Percentiles rank a stretch among this genome's conserved stretches.
Evolutionary conservation across 2,888 invertebrate species (phyloP).

Genomic region (Phalera bucephala): DNA sequence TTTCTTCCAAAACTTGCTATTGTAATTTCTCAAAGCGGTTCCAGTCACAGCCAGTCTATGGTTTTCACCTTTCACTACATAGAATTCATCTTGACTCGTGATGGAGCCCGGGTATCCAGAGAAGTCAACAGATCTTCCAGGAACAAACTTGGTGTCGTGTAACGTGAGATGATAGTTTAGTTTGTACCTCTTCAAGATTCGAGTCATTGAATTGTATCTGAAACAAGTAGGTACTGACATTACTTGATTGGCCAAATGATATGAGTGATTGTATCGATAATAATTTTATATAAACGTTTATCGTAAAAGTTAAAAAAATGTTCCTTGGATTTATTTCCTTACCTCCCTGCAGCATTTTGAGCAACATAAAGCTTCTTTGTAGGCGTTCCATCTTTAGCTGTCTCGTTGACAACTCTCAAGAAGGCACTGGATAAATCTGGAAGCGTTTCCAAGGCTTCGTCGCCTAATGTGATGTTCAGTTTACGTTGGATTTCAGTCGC

Average conservation of each 20-base stretch:
- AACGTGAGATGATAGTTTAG: slow-evolving; percentile 87
- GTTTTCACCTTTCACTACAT: slow-evolving; percentile 84
- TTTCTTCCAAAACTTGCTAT: slow-evolving; percentile 86
- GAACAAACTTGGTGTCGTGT: slow-evolving; percentile 77
- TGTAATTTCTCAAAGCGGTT: slow-evolving; percentile 90
- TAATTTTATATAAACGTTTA: too few relatives aligned
- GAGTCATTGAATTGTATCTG: slow-evolving; percentile 91
- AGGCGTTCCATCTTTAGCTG: slow-evolving; percentile 54
- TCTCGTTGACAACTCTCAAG: slow-evolving; percentile 82
- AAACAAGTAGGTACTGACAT: too few relatives aligned
- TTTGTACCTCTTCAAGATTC: slow-evolving; percentile 92
- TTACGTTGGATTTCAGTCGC: slow-evolving; percentile 86
- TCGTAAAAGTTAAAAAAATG: too few relatives aligned
- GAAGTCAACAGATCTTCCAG: slow-evolving; percentile 88
- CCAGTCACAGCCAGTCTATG: slow-evolving; percentile 87
- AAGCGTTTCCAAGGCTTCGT: slow-evolving; percentile 47
- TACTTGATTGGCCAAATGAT: too few relatives aligned
- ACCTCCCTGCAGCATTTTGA: slow-evolving; percentile 91
- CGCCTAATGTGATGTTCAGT: slow-evolving; percentile 67
- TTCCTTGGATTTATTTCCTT: too few relatives aligned
- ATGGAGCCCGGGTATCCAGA: slow-evolving; percentile 93
- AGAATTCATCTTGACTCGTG: slow-evolving; percentile 93
- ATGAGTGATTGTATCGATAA: too few relatives aligned
- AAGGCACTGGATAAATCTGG: slow-evolving; percentile 84
- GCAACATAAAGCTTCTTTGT: slow-evolving; percentile 86